phyloP scores from a whole-genome alignment of 2,888 invertebrate genomes.

The Spodoptera picta region DNA sequence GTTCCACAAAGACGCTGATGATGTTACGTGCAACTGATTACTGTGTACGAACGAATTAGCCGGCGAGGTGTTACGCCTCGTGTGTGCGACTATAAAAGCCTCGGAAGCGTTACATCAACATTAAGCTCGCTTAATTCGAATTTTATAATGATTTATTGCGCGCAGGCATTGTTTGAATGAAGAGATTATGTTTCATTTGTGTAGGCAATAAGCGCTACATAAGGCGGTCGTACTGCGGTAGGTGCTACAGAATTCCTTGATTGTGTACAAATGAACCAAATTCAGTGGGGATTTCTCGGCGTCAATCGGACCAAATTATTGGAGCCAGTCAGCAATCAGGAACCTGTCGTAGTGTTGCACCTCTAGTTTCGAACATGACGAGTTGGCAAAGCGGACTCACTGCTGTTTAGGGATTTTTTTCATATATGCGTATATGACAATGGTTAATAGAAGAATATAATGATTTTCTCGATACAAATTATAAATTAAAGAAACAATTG shows the following conservation, averaged over 20 bases:
- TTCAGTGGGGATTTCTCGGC: constrained; percentile 64
- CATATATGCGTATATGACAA: neutral
- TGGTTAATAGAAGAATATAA: neutral
- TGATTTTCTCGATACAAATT: neutral
- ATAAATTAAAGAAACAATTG: neutral
- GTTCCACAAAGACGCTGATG: constrained; percentile 81
- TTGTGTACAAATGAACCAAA: constrained; percentile 66
- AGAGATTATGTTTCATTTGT: constrained; percentile 57
- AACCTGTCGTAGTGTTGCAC: constrained; percentile 65
- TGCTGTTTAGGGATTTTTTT: constrained; percentile 11
- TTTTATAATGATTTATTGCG: constrained; percentile 81
- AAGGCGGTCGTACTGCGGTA: constrained; percentile 31
- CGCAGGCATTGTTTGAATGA: constrained; percentile 65
- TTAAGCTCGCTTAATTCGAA: constrained; percentile 72
- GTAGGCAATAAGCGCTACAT: constrained; percentile 18
- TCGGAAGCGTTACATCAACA: constrained; percentile 76
- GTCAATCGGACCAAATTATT: constrained; percentile 74
- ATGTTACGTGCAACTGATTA: constrained; percentile 83
- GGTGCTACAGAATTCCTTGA: constrained; percentile 53
- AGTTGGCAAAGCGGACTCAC: constrained; percentile 20
- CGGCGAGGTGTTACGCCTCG: constrained; percentile 69
- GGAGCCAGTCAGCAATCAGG: constrained; percentile 71
- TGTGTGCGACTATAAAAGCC: constrained; percentile 64
- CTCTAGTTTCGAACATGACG: constrained; percentile 52
- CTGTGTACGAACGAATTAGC: constrained; percentile 80